Evolutionary conservation across 2,888 invertebrate species (phyloP), one percentile per base, ranked within the genome.

Genomic region (Lissonota sp.): DNA sequence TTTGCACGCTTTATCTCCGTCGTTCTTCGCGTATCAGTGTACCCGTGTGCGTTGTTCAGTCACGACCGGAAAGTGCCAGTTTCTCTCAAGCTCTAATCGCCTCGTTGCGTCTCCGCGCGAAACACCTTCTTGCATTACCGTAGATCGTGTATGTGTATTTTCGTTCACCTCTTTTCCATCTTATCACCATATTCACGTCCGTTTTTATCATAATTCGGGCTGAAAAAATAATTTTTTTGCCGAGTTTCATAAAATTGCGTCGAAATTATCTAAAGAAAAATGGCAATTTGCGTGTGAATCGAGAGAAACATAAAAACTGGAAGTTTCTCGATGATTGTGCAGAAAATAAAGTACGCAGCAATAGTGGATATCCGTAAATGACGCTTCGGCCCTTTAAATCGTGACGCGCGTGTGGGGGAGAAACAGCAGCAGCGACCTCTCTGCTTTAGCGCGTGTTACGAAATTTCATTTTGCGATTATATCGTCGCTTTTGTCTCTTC

Each of bases 51-150:
- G 83, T 84, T 76, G 83, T 74, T 84, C 83, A 83, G 87, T 88
- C 88, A 86, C 89, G 87, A 89, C 90, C 90, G 90, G 90, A 90
- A 90, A 90, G 90, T 90, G 90, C 90, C 90, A 90, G 90, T 90
- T 90, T 90, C 90, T 90, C 90, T 88, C 87, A 89, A 83, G 83
- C 82, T 82, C 88, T 89, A 88, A 90, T 90, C 90, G 90, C 87
- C 89, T 88, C 89, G 87, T 87, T 86, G 82, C 78, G 79, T 83
- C 77, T 79, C 81, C 83, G 82, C 84, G 82, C 80, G 67, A 82
- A 82, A 83, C 67, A 73, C 82, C 67, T 40, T 42, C 42, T 69
- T 73, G 71, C 66, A 79, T 81, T 26, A 3, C 26, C 3, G 3
- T 26, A 26, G 26, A 26, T 26, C 26, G 26, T 26, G 26, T 26